Conservation (phyloP, 2,888 invertebrate genomes). For the Macaria notata region DNA sequence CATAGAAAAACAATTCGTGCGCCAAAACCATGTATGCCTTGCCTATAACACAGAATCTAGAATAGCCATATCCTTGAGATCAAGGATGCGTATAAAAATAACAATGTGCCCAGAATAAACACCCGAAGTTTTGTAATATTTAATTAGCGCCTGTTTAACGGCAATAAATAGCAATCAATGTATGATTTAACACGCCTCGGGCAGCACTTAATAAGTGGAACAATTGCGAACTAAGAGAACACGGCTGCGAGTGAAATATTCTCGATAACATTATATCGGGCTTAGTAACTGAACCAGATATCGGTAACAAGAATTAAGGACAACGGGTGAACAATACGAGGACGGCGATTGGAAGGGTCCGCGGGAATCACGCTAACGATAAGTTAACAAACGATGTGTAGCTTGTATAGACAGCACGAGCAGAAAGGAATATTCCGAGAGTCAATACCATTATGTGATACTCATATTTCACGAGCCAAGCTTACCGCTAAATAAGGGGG, state of each 20-base stretch:
- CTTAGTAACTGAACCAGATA: constrained; percentile 4
- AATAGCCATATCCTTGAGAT: constrained; percentile 14
- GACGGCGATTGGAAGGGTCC: constrained; percentile 15
- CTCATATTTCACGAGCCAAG: constrained; percentile 24
- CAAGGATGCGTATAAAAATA: constrained; percentile 13
- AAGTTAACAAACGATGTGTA: constrained; percentile 43
- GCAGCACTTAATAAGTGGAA: not conserved
- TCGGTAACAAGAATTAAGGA: constrained; percentile 7
- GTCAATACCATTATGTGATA: constrained; percentile 30
- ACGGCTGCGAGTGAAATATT: not conserved
- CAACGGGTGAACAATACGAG: constrained; percentile 11
- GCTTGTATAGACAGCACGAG: constrained; percentile 29
- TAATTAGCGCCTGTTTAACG: constrained; percentile 13
- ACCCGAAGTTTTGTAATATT: constrained; percentile 7
- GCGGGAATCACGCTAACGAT: constrained; percentile 38
- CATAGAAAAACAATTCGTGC: constrained; percentile 15
- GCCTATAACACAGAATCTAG: constrained; percentile 8
- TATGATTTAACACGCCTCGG: constrained; percentile 5
- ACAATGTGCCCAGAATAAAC: constrained; percentile 11
- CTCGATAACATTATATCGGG: constrained; percentile 1
- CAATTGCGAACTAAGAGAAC: not conserved
- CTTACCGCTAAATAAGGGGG: constrained; percentile 4
- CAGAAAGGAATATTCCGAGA: constrained; percentile 39
- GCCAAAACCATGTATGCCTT: constrained; percentile 14
- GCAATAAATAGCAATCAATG: constrained; percentile 14